Conservation (phyloP, 2,888 invertebrate genomes). For the Aproaerema taeniolella region DNA sequence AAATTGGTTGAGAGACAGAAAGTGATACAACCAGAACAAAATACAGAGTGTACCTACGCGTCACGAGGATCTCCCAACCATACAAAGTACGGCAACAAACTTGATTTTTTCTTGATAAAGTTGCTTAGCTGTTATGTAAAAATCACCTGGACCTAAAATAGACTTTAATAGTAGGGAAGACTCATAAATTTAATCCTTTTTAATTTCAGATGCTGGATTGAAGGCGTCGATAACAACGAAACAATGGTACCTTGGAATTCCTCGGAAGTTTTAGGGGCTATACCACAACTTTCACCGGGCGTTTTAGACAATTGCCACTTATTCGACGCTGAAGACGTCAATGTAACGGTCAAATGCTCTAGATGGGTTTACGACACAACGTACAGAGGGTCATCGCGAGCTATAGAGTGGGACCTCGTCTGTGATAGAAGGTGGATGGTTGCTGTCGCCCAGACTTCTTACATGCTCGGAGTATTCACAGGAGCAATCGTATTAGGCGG, state of each 20-base stretch:
- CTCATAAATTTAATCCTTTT: neutral
- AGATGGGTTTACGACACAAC: slow-evolving; percentile 85
- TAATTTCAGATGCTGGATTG: slow-evolving; percentile 77
- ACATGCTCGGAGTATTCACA: slow-evolving; percentile 91
- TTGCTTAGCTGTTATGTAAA: no score
- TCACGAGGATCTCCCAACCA: no score
- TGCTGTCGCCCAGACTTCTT: slow-evolving; percentile 85
- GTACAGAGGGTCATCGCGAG: slow-evolving; percentile 84
- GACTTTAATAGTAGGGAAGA: neutral
- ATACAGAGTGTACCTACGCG: no score
- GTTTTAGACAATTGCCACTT: slow-evolving; percentile 80
- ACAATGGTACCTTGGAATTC: slow-evolving; percentile 77
- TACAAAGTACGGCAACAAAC: no score
- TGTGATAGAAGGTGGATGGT: slow-evolving; percentile 90
- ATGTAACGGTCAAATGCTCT: slow-evolving; percentile 49
- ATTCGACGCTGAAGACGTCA: slow-evolving; percentile 44
- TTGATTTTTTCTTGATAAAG: no score
- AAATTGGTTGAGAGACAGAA: no score
- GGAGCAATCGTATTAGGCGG: slow-evolving; percentile 89
- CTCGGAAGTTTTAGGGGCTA: slow-evolving; percentile 68
- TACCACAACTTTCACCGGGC: slow-evolving; percentile 74
- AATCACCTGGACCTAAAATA: no score
- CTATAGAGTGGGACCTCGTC: slow-evolving; percentile 90
- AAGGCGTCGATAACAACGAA: slow-evolving; percentile 77
- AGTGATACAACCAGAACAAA: no score